Base-by-base conservation (phyloP, 2,113 vertebrate species). In the Camarhynchus parvulus region DNA sequence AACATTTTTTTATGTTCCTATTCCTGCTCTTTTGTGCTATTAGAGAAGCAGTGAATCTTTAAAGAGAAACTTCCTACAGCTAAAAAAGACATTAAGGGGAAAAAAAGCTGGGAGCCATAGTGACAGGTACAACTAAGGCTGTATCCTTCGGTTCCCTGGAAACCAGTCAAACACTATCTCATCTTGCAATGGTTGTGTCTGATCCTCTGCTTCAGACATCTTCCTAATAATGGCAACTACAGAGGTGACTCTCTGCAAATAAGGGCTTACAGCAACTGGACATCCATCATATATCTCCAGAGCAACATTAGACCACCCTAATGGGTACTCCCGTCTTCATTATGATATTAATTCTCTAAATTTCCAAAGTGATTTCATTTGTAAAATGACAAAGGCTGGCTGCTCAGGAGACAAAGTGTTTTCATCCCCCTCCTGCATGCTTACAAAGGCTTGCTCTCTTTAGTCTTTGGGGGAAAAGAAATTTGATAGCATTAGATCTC, bases 321-420 rank as follows among this genome's bases (percentile, higher is more conserved):
- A 99, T 99, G 98, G 99, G 98, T 98, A 98, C 98, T 98, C 97
- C 89, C 95, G 97, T 98, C 99, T 99, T 99, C 99, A 99, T 99
- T 99, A 99, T 98, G 99, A 98, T 99, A 99, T 99, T 99, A 99
- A 99, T 99, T 99, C 99, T 98, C 98, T 97, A 97, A 97, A 98
- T 99, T 99, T 99, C 98, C 98, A 97, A 99, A 99, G 98, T 98
- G 98, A 99, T 99, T 99, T 99, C 98, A 99, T 99, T 98, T 98
- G 97, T 99, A 98, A 99, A 98, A 98, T 99, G 99, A 99, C 98
- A 98, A 98, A 98, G 97, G 96, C 98, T 98, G 97, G 97, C 98
- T 98, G 98, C 98, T 98, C 96, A 97, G 96, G 97, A 98, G 98
- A 99, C 98, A 99, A 99, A 98, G 98, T 98, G 98, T 99, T 99